These are phyloP conservation scores for Ophonus ardosiacus DNA, from an alignment of 2,888 invertebrate genomes.

Conservation along the genomic window DNA sequence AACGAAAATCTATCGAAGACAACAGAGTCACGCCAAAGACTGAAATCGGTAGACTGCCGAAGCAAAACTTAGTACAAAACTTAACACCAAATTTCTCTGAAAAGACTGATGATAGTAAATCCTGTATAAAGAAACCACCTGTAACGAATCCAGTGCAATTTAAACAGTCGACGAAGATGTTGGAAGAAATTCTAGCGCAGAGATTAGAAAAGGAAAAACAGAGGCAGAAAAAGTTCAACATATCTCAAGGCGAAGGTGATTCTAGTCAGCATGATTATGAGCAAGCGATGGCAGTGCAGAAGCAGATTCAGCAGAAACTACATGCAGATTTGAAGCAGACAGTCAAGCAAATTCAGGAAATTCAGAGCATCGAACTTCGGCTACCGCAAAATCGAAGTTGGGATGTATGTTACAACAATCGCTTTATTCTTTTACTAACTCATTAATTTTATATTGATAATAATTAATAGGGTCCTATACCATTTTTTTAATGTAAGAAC, in stretches of 20 bases:
- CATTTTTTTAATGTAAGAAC: too few species aligned
- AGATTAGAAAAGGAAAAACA: slow-evolving; percentile 73
- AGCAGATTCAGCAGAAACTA: slow-evolving; percentile 75
- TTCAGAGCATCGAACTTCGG: slow-evolving; percentile 75
- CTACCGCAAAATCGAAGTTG: slow-evolving; percentile 75
- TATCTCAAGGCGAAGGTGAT: slow-evolving; percentile 71
- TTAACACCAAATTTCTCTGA: slow-evolving; percentile 65
- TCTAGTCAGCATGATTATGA: slow-evolving; percentile 71
- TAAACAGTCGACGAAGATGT: slow-evolving; percentile 75
- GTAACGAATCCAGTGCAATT: slow-evolving; percentile 73
- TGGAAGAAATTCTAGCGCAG: slow-evolving; percentile 75
- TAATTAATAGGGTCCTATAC: neutral
- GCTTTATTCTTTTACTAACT: neutral
- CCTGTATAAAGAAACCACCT: slow-evolving; percentile 67
- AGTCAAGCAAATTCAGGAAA: slow-evolving; percentile 76
- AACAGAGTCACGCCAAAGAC: slow-evolving; percentile 50
- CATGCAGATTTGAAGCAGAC: slow-evolving; percentile 76
- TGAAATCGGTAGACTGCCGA: slow-evolving; percentile 56
- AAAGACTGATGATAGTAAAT: slow-evolving; percentile 66
- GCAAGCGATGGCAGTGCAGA: slow-evolving; percentile 74
- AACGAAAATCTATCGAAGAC: slow-evolving; percentile 53
- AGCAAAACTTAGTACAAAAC: slow-evolving; percentile 57
- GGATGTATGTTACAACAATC: slow-evolving; percentile 69
- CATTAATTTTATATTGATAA: neutral
- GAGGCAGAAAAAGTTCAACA: slow-evolving; percentile 67